Conservation (phyloP, 2,113 vertebrate genomes). For the Bos indicus region DNA sequence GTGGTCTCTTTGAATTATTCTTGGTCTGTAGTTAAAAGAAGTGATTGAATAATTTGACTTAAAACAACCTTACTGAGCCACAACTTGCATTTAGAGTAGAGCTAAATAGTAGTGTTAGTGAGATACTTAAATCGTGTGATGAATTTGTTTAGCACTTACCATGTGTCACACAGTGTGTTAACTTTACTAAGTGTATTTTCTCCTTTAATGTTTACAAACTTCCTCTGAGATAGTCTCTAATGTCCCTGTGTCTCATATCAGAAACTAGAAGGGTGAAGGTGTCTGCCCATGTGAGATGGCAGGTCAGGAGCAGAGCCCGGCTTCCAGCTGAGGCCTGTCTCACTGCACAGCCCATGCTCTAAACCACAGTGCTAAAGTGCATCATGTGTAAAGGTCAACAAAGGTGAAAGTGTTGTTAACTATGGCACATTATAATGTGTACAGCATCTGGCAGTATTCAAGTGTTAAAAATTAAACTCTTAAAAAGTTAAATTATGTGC, state of each 20-base stretch:
- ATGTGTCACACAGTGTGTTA: neutral
- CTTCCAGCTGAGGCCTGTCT: neutral
- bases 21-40: neutral
- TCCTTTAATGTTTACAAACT: neutral
- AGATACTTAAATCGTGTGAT: conserved; percentile 7
- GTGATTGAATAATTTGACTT: neutral
- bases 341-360: neutral
- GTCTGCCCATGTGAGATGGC: neutral
- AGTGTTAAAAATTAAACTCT: neutral
- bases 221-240: neutral
- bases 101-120: neutral
- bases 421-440: neutral
- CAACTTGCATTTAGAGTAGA: neutral
- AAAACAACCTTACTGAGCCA: neutral
- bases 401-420: neutral
- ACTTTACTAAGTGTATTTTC: neutral
- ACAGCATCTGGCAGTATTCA: neutral
- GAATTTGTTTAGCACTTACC: neutral
- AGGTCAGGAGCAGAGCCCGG: neutral
- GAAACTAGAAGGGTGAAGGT: neutral
- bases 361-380: neutral
- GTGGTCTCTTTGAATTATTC: neutral
- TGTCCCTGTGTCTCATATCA: neutral
- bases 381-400: neutral
- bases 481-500: neutral